Evolutionary conservation across 2,888 invertebrate species (phyloP), one percentile per base, ranked within the genome.

Genomic region (Hetaerina titia): DNA sequence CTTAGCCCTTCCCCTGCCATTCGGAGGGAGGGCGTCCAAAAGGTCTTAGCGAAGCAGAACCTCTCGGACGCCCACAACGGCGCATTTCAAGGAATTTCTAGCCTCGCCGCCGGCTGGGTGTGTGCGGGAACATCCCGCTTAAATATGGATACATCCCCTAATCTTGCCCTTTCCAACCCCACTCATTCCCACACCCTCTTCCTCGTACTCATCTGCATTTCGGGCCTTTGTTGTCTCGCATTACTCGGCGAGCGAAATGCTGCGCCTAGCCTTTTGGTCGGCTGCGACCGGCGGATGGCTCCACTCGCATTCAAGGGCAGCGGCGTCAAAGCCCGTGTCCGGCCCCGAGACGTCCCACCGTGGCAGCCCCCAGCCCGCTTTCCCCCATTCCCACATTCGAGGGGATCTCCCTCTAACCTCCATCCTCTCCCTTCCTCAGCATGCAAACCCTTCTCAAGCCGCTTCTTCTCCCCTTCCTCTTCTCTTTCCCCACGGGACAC

Each of bases 131-230:
- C 81, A 81, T 81, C 25, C 81, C 19, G 81, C 81, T 81, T 81
- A 81, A 81, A 81, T 81, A 81, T 81, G 81, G 81, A 81, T 81
- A 81, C 81, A 81, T 81, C 31, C 31, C 69, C 81, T 74, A 74
- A 74, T 81, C 13, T 31, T 13, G 1, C 19, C n/a, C 11, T 81
- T 13, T 22, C 81, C 22, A 2, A 31, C 22, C 81, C 22, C 13
- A 2, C 11, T 25, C 31, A 2, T 15, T n/a, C 69, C 9, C n/a
- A 5, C 60, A 15, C 60, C 17, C 60, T 60, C 60, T 60, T 4
- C 17, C 60, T 17, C 60, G 1, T 60, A 60, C 60, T 60, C 60
- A 17, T 60, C 45, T 60, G 13, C 60, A 60, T 60, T 17, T 17
- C 11, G 60, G 25, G 81, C 31, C 81, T 81, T 31, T 81, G 81